These are phyloP conservation scores for Formica selysi DNA, from an alignment of 1,140 invertebrate genomes.

Conservation along the genomic window DNA sequence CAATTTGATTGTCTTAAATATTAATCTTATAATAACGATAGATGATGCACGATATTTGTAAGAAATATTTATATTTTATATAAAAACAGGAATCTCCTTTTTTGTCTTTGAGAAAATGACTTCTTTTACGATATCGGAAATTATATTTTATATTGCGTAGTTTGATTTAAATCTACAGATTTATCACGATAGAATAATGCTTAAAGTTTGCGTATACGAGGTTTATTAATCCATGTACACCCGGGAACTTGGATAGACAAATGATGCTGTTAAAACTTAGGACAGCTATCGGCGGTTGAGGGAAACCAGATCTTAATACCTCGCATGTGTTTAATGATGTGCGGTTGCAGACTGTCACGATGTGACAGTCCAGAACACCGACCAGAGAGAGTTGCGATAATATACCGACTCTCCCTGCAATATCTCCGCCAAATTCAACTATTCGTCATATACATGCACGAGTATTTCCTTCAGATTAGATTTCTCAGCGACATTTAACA, in stretches of 20 bases:
- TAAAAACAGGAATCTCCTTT: no score
- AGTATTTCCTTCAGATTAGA: constrained; percentile 15
- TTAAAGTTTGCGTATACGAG: constrained; percentile 13
- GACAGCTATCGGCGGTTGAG: constrained; percentile 48
- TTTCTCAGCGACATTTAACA: neutral
- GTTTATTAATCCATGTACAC: constrained; percentile 43
- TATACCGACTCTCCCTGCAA: constrained; percentile 35
- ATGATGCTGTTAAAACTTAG: constrained; percentile 47
- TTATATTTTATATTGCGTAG: no score
- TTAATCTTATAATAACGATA: constrained; percentile 1
- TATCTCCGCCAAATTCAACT: constrained; percentile 45
- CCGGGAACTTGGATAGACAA: constrained; percentile 45
- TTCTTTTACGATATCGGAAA: no score
- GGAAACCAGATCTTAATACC: constrained; percentile 58
- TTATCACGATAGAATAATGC: constrained; percentile 19
- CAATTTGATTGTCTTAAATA: constrained; percentile 4
- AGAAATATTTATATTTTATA: neutral
- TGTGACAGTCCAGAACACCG: constrained; percentile 36
- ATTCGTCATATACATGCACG: constrained; percentile 1
- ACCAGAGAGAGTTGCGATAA: constrained; percentile 52
- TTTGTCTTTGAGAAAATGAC: no score
- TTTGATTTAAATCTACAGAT: constrained; percentile 25
- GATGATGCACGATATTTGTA: neutral
- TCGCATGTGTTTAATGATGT: constrained; percentile 55
- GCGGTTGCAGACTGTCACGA: constrained; percentile 55